phyloP scores from a whole-genome alignment of 2,113 vertebrate genomes.

The Pachypanchax playfairii region DNA sequence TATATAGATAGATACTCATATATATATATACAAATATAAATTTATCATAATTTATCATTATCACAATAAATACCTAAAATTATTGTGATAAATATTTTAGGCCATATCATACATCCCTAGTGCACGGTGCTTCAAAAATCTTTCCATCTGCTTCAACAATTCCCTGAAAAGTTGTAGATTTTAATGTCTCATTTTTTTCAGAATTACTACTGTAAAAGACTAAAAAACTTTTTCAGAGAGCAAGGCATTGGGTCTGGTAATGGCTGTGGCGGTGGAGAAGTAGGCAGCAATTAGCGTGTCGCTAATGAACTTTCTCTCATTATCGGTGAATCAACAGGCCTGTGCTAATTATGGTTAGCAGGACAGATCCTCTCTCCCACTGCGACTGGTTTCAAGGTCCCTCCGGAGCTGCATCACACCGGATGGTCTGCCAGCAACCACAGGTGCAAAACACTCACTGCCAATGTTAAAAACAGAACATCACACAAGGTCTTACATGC shows the following conservation, averaged over 20 bases:
- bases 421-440: constrained; percentile 75
- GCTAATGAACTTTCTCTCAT: constrained; percentile 85
- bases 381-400: constrained; percentile 71
- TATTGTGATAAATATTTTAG: no score
- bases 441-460: constrained; percentile 73
- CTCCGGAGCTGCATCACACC: constrained; percentile 65
- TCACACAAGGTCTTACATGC: no score
- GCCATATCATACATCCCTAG: no score
- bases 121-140: background rate
- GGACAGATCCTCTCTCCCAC: constrained; percentile 77
- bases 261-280: constrained; percentile 65
- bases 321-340: constrained; percentile 83
- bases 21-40: no score
- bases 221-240: constrained; percentile 58
- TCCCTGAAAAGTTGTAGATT: constrained; percentile 47
- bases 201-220: constrained; percentile 59
- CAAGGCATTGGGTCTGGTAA: constrained; percentile 36
- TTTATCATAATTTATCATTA: no score
- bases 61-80: no score
- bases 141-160: constrained; percentile 55
- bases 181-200: constrained; percentile 25
- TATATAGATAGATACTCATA: no score
- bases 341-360: constrained; percentile 81
- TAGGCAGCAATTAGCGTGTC: constrained; percentile 78
- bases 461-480: constrained; percentile 63